Base-by-base conservation (phyloP, 2,797 vertebrate genomes). In the Carapus acus region DNA sequence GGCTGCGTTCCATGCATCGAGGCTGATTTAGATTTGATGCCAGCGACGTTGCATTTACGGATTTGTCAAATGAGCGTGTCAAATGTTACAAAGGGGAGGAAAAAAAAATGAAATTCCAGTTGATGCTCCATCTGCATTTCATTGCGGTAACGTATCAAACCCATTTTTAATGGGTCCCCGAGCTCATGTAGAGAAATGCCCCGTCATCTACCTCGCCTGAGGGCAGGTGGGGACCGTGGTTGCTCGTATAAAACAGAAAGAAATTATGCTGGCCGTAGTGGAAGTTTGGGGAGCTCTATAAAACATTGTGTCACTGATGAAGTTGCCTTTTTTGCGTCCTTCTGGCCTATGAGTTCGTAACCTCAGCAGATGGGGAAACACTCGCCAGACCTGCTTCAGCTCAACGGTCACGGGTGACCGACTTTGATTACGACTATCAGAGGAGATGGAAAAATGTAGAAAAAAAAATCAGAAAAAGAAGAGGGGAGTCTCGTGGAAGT, bases 321-420 rank as follows among this genome's bases (percentile, higher is more conserved):
- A 79, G 68, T 79, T 59, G 55, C 76, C 75, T 80, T 85, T 80
- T 27, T 77, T 57, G 58, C 75, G 54, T 60, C 64, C 66, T 58
- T 76, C n/a, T 79, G 44, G 61, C 67, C 73, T 77, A 82, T 80
- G 54, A 63, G 58, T 74, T 79, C 77, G 72, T 77, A 83, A 85
- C 81, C 82, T 84, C 73, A 73, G 58, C 86, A 85, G 80, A 79
- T 82, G 77, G 62, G 47, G 50, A 71, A 81, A 64, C 44, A 67
- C 66, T 74, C 78, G 68, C 67, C 52, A 62, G 78, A 74, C 53
- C 79, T 65, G 71, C 64, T 78, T 66, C 51, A 69, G 76, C 73
- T 86, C 84, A 80, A 79, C 54, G 71, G 77, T 72, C 74, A 80
- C 79, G 74, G 83, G 87, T 87, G 80, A 87, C 87, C 86, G 71